Evolutionary conservation across 2,888 invertebrate genomes (phyloP).

Genomic region (Hirtodrosophila trivittata): DNA sequence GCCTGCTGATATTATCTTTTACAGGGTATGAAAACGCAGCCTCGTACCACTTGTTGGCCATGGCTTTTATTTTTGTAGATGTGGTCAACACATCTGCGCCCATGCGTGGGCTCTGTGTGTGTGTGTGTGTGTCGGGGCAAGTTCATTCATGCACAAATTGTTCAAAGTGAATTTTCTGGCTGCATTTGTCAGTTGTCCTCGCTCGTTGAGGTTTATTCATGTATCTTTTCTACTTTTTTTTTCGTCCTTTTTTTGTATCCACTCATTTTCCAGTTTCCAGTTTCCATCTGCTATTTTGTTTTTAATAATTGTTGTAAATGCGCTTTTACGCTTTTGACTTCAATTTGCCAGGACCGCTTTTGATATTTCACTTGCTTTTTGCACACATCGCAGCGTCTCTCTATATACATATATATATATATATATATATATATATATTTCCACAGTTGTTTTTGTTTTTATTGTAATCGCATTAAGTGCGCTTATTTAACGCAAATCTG

Average conservation of each 20-base stretch:
- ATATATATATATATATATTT: constrained; percentile 14
- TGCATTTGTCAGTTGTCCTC: constrained; percentile 73
- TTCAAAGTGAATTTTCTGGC: constrained; percentile 77
- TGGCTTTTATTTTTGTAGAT: constrained; percentile 32
- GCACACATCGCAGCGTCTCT: constrained; percentile 20
- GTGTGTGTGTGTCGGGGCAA: constrained; percentile 36
- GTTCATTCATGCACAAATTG: constrained; percentile 81
- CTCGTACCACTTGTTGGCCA: too few relatives aligned
- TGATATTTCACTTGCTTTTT: constrained; percentile 72
- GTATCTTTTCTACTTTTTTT: constrained; percentile 10
- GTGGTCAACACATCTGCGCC: constrained; percentile 43
- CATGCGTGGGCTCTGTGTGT: constrained; percentile 23
- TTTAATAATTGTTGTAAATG: constrained; percentile 79
- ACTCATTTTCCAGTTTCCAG: constrained; percentile 5
- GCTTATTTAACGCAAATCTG: constrained; percentile 82
- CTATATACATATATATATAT: constrained; percentile 9
- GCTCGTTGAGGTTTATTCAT: constrained; percentile 6
- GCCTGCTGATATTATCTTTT: too few relatives aligned
- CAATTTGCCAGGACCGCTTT: constrained; percentile 65
- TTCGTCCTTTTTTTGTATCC: constrained; percentile 2
- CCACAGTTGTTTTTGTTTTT: constrained; percentile 40
- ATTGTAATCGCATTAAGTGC: constrained; percentile 82
- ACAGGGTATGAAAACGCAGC: too few relatives aligned
- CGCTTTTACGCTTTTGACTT: constrained; percentile 82
- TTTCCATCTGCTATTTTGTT: constrained; percentile 51